Evolutionary conservation across 2,888 invertebrate species (phyloP), one percentile per base, ranked within the genome.

Genomic region (Autographa pulchrina): DNA sequence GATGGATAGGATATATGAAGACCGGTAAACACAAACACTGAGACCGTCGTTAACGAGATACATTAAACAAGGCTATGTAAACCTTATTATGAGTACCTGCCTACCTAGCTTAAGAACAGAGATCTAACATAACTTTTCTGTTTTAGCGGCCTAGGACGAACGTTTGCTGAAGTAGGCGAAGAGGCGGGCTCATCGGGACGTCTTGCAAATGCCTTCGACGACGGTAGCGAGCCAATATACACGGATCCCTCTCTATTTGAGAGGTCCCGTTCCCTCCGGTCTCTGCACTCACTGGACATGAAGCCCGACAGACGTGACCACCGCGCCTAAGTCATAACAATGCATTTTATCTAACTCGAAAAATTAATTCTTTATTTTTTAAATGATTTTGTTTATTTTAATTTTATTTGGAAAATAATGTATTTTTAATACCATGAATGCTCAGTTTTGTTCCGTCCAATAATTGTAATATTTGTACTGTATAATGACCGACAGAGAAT

Each of bases 181-280:
- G 95, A 91, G 86, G 92, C 90, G n/a, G 96, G 93, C 69, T 96
- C 94, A 25, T 94, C 92, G 77, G 96, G 94, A n/a, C 90, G 95
- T 16, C 82, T 96, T 72, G 94, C 96, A 3, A 95, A 90, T 73
- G 96, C 96, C 18, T 98, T 98, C 88, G 98, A 98, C 89, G 98
- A 99, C 91, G 98, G 98, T 52, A 98, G 98, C 89, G 99, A 99
- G 91, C 98, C 99, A 0, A 99, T 99, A 85, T 99, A 99, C 93
- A 98, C 98, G 0, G 98, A 99, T 93, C 98, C 98, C 0, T 98
- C 98, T 2, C 96, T 99, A 52, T 99, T 99, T 89, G 98, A 99
- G 93, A 96, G 98, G 81, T 98, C 98, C 41, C 96, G 98, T 88
- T 98, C 97, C 65, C 95, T 97, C 48, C 95, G 97, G 80, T 97